Evolutionary conservation across 2,888 invertebrate species (phyloP).

Genomic region (Julus scandinavius): DNA sequence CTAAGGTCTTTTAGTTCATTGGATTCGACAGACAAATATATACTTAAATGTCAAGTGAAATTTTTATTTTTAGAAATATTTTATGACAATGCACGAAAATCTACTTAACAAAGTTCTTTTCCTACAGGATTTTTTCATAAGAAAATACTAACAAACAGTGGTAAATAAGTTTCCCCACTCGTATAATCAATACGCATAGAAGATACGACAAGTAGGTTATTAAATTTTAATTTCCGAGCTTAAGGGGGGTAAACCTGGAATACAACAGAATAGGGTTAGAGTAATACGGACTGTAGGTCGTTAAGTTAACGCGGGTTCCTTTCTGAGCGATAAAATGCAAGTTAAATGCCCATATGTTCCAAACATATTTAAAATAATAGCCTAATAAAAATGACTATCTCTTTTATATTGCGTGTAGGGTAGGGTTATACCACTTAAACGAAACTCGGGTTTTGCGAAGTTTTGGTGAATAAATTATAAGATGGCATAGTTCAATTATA

Average conservation of each 20-base stretch:
- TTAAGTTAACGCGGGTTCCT: constrained; percentile 31
- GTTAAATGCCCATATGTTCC: constrained; percentile 17
- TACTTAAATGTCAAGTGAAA: background rate
- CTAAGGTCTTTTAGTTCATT: background rate
- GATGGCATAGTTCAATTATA: background rate
- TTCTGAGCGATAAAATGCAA: constrained; percentile 25
- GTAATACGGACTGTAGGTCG: background rate
- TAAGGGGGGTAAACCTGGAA: background rate
- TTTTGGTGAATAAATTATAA: background rate
- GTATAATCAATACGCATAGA: constrained; percentile 15
- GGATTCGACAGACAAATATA: background rate
- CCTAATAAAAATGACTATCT: background rate
- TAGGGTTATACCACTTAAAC: background rate
- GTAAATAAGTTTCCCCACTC: background rate
- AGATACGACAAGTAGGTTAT: constrained; percentile 5
- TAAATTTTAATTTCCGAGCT: constrained; percentile 34
- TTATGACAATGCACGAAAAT: background rate
- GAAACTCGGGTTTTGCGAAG: background rate
- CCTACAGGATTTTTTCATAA: background rate
- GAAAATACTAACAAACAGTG: background rate
- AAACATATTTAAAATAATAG: constrained; percentile 36
- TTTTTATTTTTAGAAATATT: background rate
- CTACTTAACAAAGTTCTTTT: background rate
- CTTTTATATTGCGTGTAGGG: background rate
- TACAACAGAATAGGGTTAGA: background rate